Evolutionary conservation across 2,113 vertebrate species (phyloP), one percentile per base, ranked within the genome.

Genomic region (Sigmodon hispidus): DNA sequence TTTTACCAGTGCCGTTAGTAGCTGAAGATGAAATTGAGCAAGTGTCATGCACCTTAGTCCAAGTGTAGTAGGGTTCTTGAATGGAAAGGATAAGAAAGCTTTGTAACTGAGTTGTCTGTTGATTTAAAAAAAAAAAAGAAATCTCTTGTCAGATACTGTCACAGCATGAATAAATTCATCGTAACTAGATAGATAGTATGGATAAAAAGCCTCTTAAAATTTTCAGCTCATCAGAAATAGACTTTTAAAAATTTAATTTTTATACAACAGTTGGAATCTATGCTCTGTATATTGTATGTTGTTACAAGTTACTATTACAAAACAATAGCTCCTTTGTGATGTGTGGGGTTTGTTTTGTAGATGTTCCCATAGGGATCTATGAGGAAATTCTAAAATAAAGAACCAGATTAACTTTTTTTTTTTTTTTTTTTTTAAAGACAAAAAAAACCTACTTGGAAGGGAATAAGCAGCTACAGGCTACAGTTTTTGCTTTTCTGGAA

Each of bases 401-500:
- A 95, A 67, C 36, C 45, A 87, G 88, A 97, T 98, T 92, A 61
- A 94, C 96, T 98, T 95, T n/a, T n/a, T n/a, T n/a, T n/a, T n/a
- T n/a, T n/a, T n/a, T n/a, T n/a, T n/a, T n/a, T n/a, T n/a, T n/a
- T n/a, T n/a, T n/a, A 3, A n/a, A 90, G 29, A n/a, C 92, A 93
- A 63, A 76, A 45, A 29, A 36, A 96, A 98, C 97, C 90, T 96
- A 77, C 70, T 97, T 97, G 97, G 89, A 95, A 96, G 92, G 96
- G 96, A 97, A 95, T 98, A 98, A 98, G 97, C 48, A 93, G 91
- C 90, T 94, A 69, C 21, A 36, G 92, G 63, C 96, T 97, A 8
- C 50, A 92, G 84, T 96, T 98, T 96, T 96, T 98, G 88, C 97
- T 98, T 98, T 97, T 97, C 87, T 96, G 3, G 0, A 93, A 96